Percentiles rank a stretch among this genome's conserved stretches.
Evolutionary conservation across 2,888 invertebrate species (phyloP).

Genomic region (Tyria jacobaeae): DNA sequence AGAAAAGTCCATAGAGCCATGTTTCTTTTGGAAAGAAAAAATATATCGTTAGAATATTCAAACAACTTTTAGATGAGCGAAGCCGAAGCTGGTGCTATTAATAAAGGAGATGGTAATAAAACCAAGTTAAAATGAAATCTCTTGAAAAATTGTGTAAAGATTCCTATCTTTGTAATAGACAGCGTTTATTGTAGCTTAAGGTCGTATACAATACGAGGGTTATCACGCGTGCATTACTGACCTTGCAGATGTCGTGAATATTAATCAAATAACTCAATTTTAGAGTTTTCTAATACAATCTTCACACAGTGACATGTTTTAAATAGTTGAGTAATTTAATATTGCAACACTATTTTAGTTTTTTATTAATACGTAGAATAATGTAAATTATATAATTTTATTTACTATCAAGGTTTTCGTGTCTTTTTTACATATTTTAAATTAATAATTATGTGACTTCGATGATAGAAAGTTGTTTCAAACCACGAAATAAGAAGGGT

Average conservation of each 20-base stretch:
- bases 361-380: too few species aligned
- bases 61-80: too few species aligned
- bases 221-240: background rate
- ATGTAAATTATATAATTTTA: too few species aligned
- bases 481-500: too few species aligned
- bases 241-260: conserved; percentile 1
- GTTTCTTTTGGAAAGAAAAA: too few species aligned
- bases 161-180: background rate
- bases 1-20: too few species aligned
- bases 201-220: background rate
- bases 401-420: background rate
- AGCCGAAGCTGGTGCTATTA: too few species aligned
- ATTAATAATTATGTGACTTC: too few species aligned
- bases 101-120: too few species aligned
- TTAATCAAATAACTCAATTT: background rate
- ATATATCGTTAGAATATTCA: too few species aligned
- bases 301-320: background rate
- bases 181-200: background rate
- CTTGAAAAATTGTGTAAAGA: background rate
- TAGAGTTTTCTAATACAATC: background rate
- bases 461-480: too few species aligned
- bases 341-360: background rate
- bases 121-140: background rate
- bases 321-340: background rate
- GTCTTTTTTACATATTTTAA: background rate